phyloP scores from a whole-genome alignment of 1,140 invertebrate species.

The Contarinia nasturtii region DNA sequence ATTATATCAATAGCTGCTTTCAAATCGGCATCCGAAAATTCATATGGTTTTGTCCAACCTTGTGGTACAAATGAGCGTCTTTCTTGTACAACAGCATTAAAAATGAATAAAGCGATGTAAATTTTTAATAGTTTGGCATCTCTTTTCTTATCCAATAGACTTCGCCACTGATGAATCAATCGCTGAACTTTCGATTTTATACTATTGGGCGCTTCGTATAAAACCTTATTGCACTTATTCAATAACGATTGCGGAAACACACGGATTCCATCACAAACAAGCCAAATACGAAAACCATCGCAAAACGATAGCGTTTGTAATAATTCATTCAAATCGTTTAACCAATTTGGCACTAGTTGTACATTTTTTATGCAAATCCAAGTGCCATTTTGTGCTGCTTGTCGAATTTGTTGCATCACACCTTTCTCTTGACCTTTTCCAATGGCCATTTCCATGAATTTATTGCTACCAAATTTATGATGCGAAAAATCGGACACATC shows the following conservation, averaged over 20 bases:
- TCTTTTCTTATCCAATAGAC: slow-evolving; percentile 5
- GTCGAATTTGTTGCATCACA: slow-evolving; percentile 9
- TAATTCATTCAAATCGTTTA: slow-evolving; percentile 53
- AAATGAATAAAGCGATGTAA: slow-evolving; percentile 19
- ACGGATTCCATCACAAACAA: slow-evolving; percentile 34
- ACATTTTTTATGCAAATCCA: slow-evolving; percentile 57
- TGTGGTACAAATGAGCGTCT: slow-evolving; percentile 62
- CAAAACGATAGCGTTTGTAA: slow-evolving; percentile 36
- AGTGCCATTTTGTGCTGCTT: slow-evolving; percentile 13
- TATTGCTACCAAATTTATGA: slow-evolving; percentile 29
- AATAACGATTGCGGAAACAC: slow-evolving; percentile 15
- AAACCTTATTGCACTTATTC: slow-evolving; percentile 43
- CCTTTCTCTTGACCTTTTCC: slow-evolving; percentile 15
- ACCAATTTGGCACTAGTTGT: slow-evolving; percentile 64
- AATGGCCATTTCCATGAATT: slow-evolving; percentile 27
- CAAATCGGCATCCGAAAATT: slow-evolving; percentile 73
- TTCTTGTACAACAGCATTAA: slow-evolving; percentile 73
- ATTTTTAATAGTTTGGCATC: slow-evolving; percentile 20
- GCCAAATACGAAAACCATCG: slow-evolving; percentile 50
- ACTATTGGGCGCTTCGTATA: slow-evolving; percentile 60
- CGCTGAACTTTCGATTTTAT: slow-evolving; percentile 36
- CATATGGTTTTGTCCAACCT: slow-evolving; percentile 77
- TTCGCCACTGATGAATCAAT: slow-evolving; percentile 23
- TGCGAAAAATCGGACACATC: slow-evolving; percentile 48
- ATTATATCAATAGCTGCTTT: slow-evolving; percentile 55